A percentile compares a stretch with the other conserved stretches of the same genome.
Conservation (phyloP, 2,113 vertebrate genomes). For the Chiloscyllium plagiosum region DNA sequence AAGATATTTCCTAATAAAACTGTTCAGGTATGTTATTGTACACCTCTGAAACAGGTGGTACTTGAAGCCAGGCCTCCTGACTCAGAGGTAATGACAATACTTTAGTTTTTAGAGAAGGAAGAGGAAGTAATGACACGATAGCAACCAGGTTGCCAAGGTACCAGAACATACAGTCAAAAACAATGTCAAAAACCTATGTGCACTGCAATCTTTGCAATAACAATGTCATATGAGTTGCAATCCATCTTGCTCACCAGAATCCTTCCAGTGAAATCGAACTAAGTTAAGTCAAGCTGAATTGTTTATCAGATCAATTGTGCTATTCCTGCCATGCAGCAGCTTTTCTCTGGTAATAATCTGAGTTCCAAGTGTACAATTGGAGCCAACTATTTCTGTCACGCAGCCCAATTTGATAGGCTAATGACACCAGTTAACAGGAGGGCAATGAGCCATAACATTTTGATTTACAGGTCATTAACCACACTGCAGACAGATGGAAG, state of each 20-base stretch:
- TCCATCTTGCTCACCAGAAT: not conserved
- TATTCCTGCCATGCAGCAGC: not conserved
- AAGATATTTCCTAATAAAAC: not conserved
- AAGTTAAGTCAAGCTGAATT: not conserved
- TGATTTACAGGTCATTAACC: conserved; percentile 22
- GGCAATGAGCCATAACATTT: conserved; percentile 21
- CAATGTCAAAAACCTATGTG: not conserved
- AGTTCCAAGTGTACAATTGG: not conserved
- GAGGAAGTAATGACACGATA: not conserved
- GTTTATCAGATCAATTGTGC: not conserved
- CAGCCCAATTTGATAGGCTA: not conserved
- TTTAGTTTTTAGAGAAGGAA: not conserved
- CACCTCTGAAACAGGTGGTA: too few species aligned
- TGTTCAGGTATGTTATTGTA: too few species aligned
- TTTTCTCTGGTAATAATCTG: not conserved
- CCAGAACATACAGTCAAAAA: not conserved
- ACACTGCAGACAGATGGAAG: conserved; percentile 27
- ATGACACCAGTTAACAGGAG: conserved; percentile 3
- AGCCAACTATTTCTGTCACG: not conserved
- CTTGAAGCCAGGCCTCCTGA: too few species aligned
- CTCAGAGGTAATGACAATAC: too few species aligned
- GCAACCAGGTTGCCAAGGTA: not conserved
- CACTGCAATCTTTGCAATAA: not conserved
- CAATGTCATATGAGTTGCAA: not conserved
- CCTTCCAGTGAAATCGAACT: not conserved